Conservation (phyloP, 1,140 invertebrate species). For the Chrysopa pallens region DNA sequence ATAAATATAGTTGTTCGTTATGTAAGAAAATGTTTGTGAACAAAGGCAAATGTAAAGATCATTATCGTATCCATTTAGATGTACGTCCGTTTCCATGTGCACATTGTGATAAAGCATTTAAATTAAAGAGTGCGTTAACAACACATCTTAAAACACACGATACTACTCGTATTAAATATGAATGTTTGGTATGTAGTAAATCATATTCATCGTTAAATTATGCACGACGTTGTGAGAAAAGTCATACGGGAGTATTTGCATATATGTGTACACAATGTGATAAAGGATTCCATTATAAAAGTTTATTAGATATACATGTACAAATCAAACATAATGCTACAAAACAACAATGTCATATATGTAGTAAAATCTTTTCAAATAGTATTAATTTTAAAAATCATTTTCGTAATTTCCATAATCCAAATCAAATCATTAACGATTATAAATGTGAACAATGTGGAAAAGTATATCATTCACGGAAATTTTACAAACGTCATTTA, state of each 20-base stretch:
- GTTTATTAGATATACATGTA: too few species aligned
- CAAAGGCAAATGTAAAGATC: slow-evolving; percentile 22
- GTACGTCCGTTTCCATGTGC: slow-evolving; percentile 26
- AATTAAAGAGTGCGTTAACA: slow-evolving; percentile 20
- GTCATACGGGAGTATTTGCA: too few species aligned
- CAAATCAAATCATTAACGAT: background rate
- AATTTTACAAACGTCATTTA: slow-evolving; percentile 4
- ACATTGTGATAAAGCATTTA: slow-evolving; percentile 36
- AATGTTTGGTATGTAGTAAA: too few species aligned
- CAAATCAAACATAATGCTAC: too few species aligned
- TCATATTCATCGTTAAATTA: too few species aligned
- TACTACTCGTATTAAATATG: too few species aligned
- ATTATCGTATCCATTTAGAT: slow-evolving; percentile 25
- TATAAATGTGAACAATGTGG: slow-evolving; percentile 6
- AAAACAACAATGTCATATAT: slow-evolving; percentile 31
- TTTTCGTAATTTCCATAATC: background rate
- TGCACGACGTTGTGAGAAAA: too few species aligned
- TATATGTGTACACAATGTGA: too few species aligned
- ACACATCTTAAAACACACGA: slow-evolving; percentile 10
- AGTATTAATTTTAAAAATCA: background rate
- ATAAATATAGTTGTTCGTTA: slow-evolving; percentile 14
- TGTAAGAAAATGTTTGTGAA: slow-evolving; percentile 15
- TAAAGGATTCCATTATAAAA: too few species aligned
- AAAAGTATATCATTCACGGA: slow-evolving; percentile 1
- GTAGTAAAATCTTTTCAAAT: slow-evolving; percentile 42